Evolutionary conservation across 1,140 invertebrate species (phyloP).

Genomic region (Rhyzopertha dominica): DNA sequence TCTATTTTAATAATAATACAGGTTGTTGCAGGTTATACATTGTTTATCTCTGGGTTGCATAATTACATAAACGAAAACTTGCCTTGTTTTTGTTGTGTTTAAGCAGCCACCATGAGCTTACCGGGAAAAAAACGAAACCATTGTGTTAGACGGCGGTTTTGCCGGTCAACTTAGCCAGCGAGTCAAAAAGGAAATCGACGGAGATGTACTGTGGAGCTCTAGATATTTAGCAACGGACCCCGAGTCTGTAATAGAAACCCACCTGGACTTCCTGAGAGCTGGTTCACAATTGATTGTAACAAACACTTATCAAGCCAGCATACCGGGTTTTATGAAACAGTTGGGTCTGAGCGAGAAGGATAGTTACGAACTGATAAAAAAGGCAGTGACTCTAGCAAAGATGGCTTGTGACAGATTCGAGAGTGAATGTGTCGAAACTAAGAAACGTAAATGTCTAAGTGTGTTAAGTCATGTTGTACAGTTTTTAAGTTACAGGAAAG

Average conservation of each 20-base stretch:
- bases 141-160: constrained; percentile 73
- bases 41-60: too few species aligned
- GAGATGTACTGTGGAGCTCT: constrained; percentile 77
- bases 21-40: too few species aligned
- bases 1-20: too few species aligned
- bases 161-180: constrained; percentile 69
- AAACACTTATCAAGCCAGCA: constrained; percentile 83
- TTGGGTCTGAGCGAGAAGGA: constrained; percentile 58
- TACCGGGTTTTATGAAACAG: constrained; percentile 70
- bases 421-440: constrained; percentile 50
- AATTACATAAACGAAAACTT: too few species aligned
- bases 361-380: constrained; percentile 61
- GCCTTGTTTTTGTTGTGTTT: too few species aligned
- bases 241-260: constrained; percentile 65
- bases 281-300: constrained; percentile 82
- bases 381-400: constrained; percentile 64
- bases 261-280: constrained; percentile 72
- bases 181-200: constrained; percentile 62
- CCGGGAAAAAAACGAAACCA: constrained; percentile 39
- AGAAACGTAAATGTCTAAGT: too few species aligned
- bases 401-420: constrained; percentile 55
- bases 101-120: background rate
- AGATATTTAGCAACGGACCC: constrained; percentile 67
- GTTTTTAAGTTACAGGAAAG: constrained; percentile 21
- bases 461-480: background rate